Evolutionary conservation across 35 echinoderm and acorn worm genomes (phyloP).

Genomic region (Chiridota heheva): DNA sequence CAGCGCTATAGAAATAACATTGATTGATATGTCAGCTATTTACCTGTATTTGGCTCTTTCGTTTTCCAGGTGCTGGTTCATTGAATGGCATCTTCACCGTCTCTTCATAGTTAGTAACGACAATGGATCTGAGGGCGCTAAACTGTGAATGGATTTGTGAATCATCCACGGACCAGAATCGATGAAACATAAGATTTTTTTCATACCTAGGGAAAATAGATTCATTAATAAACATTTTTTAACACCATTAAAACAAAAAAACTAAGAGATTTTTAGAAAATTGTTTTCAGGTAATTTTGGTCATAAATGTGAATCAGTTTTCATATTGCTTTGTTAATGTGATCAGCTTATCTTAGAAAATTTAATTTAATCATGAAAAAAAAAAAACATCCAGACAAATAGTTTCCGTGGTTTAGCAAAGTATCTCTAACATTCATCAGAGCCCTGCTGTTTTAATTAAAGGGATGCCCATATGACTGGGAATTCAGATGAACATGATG

Average conservation of each 20-base stretch:
- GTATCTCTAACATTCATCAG: no score
- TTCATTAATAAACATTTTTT: not conserved
- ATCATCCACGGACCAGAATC: slow-evolving; percentile 98
- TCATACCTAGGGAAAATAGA: slow-evolving; percentile 68
- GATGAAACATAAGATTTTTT: slow-evolving; percentile 97
- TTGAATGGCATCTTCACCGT: slow-evolving; percentile 99
- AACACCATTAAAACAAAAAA: not conserved
- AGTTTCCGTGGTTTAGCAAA: no score
- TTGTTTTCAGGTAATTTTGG: not conserved
- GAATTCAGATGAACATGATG: no score
- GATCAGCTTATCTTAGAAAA: not conserved
- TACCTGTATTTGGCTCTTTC: slow-evolving; percentile 98
- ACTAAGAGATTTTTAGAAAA: not conserved
- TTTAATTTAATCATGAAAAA: not conserved
- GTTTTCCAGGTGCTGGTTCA: slow-evolving; percentile 81
- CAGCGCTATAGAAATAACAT: no score
- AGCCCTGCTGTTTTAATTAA: no score
- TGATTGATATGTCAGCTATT: not conserved
- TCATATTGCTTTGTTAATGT: no score
- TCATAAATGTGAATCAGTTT: not conserved
- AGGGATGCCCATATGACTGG: no score
- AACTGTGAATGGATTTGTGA: slow-evolving; percentile 82
- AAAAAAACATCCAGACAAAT: not conserved
- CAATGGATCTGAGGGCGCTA: slow-evolving; percentile 87
- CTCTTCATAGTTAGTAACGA: slow-evolving; percentile 97